phyloP scores from a whole-genome alignment of 2,113 vertebrate species.

The Xiphorhynchus elegans region DNA sequence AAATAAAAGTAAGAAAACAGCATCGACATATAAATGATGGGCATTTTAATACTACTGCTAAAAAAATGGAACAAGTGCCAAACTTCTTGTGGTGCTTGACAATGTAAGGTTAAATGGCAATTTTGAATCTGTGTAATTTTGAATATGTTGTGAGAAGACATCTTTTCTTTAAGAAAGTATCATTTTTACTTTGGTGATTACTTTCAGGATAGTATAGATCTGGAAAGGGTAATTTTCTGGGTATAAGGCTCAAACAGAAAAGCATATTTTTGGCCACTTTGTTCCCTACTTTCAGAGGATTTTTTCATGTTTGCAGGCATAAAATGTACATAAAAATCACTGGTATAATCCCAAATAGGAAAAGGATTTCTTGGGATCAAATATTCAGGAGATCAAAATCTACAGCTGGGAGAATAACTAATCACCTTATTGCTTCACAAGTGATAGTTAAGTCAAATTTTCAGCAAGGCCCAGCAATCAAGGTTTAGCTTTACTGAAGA shows the following conservation, averaged over 20 bases:
- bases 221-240: neutral
- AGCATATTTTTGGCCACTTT: neutral
- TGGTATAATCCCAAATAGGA: neutral
- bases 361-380: neutral
- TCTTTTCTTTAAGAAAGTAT: neutral
- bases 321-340: neutral
- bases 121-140: neutral
- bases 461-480: neutral
- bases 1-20: neutral
- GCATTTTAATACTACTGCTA: neutral
- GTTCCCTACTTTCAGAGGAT: neutral
- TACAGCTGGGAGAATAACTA: neutral
- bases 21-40: neutral
- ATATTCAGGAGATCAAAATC: neutral
- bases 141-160: neutral
- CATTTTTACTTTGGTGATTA: neutral
- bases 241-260: neutral
- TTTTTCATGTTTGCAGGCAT: neutral
- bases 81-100: neutral
- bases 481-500: neutral
- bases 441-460: neutral
- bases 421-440: neutral
- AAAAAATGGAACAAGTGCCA: neutral
- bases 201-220: neutral
- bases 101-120: neutral